A percentile compares a stretch with the other conserved stretches of the same genome.
These are phyloP conservation scores for Acipenser ruthenus DNA, from an alignment of 2,797 vertebrate species.

Conservation along the genomic window DNA sequence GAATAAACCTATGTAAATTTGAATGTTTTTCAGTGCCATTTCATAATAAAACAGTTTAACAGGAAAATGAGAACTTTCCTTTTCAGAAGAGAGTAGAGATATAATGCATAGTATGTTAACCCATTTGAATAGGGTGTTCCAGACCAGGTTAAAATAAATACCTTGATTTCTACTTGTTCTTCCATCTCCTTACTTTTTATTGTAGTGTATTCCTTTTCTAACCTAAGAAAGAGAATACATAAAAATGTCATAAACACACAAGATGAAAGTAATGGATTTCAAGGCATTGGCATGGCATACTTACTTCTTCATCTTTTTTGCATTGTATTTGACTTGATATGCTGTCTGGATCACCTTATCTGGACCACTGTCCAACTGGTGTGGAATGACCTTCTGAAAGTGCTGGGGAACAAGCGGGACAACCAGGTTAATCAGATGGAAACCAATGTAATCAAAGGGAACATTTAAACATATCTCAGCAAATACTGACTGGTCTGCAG, in stretches of 20 bases:
- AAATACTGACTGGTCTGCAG: background rate
- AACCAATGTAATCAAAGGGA: too few species aligned
- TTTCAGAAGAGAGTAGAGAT: too few species aligned
- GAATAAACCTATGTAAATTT: too few species aligned
- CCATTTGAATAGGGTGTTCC: too few species aligned
- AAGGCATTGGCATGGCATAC: constrained; percentile 29
- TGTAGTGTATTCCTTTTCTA: constrained; percentile 98
- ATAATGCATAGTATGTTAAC: too few species aligned
- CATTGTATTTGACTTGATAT: constrained; percentile 97
- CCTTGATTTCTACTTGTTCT: constrained; percentile 98
- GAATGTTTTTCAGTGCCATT: too few species aligned
- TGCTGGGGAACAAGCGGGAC: constrained; percentile 52
- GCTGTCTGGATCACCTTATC: constrained; percentile 92
- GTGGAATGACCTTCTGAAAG: constrained; percentile 94
- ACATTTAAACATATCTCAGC: background rate
- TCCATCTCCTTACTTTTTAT: constrained; percentile 99
- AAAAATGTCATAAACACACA: constrained; percentile 1
- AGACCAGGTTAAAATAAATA: constrained; percentile 37
- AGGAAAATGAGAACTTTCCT: too few species aligned
- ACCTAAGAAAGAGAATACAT: constrained; percentile 49
- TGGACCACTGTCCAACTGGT: constrained; percentile 86
- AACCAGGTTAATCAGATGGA: too few species aligned
- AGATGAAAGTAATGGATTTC: background rate
- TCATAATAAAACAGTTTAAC: too few species aligned
- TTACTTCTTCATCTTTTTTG: constrained; percentile 99